Conservation (phyloP, 1,140 invertebrate species). For the Microplitis mediator region DNA sequence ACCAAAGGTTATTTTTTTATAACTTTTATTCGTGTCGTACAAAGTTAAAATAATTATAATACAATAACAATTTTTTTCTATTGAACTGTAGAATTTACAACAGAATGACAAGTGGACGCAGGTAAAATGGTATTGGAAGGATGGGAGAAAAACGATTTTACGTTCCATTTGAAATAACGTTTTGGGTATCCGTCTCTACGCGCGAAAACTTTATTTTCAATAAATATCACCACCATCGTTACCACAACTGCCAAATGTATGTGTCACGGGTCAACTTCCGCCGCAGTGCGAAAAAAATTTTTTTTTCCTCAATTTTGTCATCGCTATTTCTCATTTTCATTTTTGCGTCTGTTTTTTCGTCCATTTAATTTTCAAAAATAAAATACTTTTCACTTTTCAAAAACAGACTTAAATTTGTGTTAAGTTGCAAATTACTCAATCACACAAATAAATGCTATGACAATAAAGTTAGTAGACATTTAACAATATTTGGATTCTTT, state of each 20-base stretch:
- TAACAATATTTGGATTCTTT: too few species aligned
- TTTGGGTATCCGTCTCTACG: not conserved
- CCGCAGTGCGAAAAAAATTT: not conserved
- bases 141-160: constrained; percentile 11
- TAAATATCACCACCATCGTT: not conserved
- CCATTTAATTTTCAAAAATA: not conserved
- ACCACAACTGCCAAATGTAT: not conserved
- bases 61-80: not conserved
- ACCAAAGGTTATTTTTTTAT: too few species aligned
- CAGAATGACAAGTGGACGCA: not conserved
- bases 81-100: not conserved
- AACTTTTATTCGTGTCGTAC: too few species aligned
- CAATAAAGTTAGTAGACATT: too few species aligned
- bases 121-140: not conserved
- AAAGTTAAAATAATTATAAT: too few species aligned
- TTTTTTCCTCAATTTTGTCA: not conserved
- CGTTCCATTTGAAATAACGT: constrained; percentile 24
- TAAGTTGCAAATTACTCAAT: too few species aligned
- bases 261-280: not conserved
- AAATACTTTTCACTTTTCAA: not conserved
- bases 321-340: not conserved
- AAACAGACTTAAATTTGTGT: too few species aligned
- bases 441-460: too few species aligned
- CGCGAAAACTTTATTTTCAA: constrained; percentile 25
- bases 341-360: not conserved